Base-by-base conservation (phyloP, 2,113 vertebrate genomes). In the Siphamia tubifer region DNA sequence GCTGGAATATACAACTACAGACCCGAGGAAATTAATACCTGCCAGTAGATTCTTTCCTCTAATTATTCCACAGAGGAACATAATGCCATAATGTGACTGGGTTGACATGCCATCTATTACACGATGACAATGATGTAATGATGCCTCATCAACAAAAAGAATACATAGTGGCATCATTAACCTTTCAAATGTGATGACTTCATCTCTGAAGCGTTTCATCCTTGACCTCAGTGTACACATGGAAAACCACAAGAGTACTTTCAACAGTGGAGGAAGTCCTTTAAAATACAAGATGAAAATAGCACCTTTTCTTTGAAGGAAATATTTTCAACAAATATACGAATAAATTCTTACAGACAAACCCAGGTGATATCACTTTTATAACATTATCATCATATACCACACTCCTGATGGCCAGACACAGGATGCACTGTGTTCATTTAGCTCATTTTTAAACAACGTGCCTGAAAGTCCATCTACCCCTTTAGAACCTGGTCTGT, bases 111-210 rank as follows among this genome's bases (percentile, higher is more conserved):
- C 11, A 64, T 38, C 28, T 32, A 19, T 23, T 43, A 16, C 17
- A 42, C 44, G 12, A 44, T 51, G 24, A 32, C 21, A 53, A 8
- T 36, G 21, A 68, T 36, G 45, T 34, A 23, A 28, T 36, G 2
- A 57, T 43, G 20, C 9, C 55, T 63, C 61, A 64, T 57, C 27
- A 17, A 39, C 45, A 55, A 10, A 55, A 28, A 54, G 21, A 51
- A 25, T 12, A 34, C 20, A 43, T 19, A 30, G 3, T 43, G 31
- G 31, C 53, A 42, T 72, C 68, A 45, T 62, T 45, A 61, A 67
- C 34, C 28, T 39, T 65, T 56, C 36, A 68, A 53, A 54, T 25
- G 31, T 48, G 25, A 56, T 65, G 56, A 79, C 56, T 62, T 64
- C 17, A 65, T 48, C 43, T 36, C 25, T 11, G 6, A 45, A 27